These are phyloP conservation scores for Calameuta idolon DNA, from an alignment of 2,888 invertebrate species.

Conservation along the genomic window DNA sequence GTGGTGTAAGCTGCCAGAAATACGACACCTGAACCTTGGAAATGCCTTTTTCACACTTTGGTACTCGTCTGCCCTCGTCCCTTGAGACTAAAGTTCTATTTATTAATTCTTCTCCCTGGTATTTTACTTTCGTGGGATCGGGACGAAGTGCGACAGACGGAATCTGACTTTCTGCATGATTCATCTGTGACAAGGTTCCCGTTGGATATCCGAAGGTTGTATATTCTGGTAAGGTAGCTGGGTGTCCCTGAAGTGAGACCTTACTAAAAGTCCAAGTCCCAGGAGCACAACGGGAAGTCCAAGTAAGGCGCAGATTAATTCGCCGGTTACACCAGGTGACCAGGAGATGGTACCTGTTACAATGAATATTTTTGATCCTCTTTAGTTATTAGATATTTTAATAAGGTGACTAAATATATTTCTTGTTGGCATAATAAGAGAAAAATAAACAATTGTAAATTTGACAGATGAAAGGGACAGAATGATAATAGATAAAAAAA, in stretches of 20 bases:
- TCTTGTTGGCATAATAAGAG: not conserved
- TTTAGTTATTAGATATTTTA: not conserved
- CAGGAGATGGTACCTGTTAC: conserved; percentile 67
- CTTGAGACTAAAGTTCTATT: not conserved
- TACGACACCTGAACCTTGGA: not conserved
- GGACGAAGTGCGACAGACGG: not conserved
- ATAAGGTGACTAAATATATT: not conserved
- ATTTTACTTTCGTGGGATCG: not conserved
- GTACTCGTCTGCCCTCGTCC: not conserved
- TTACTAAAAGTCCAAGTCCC: conserved; percentile 69
- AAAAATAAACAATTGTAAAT: not conserved
- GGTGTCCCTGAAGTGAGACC: conserved; percentile 70
- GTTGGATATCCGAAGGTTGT: conserved; percentile 47
- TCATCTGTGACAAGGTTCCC: conserved; percentile 58
- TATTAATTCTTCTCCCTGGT: not conserved
- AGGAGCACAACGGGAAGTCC: conserved; percentile 72
- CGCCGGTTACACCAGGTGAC: conserved; percentile 73
- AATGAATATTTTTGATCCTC: not conserved
- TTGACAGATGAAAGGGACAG: not conserved
- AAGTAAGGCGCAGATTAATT: conserved; percentile 72
- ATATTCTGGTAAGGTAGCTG: conserved; percentile 49
- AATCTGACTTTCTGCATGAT: conserved; percentile 26
- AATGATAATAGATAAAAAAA: no score
- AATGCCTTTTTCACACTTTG: not conserved
- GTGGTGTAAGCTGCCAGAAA: not conserved